phyloP scores from a whole-genome alignment of 2,888 invertebrate genomes.

The Asteroscopus sphinx region DNA sequence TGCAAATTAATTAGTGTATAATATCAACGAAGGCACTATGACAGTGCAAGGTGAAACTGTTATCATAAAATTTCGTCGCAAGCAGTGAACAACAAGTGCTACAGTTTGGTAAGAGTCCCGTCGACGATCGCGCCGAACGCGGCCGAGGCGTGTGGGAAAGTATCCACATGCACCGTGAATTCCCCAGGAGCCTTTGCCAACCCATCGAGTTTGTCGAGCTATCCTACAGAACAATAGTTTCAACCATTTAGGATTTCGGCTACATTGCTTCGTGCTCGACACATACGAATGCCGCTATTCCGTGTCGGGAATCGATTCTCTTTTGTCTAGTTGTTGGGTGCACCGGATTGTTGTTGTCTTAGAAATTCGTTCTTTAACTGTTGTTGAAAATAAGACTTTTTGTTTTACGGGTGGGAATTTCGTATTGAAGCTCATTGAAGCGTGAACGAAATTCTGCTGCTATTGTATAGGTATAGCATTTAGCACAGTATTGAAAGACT shows the following conservation, averaged over 20 bases:
- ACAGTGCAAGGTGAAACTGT: slow-evolving; percentile 22
- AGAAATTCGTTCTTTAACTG: slow-evolving; percentile 28
- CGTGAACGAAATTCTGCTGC: neutral
- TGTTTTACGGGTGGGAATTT: slow-evolving; percentile 18
- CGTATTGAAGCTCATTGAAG: slow-evolving; percentile 6
- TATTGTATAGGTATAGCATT: too few species aligned
- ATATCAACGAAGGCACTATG: slow-evolving; percentile 1
- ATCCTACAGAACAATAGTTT: slow-evolving; percentile 56
- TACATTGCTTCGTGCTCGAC: slow-evolving; percentile 49
- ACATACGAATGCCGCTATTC: slow-evolving; percentile 53
- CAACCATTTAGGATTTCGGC: slow-evolving; percentile 58
- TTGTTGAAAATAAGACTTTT: slow-evolving; percentile 4
- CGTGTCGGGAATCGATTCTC: slow-evolving; percentile 55
- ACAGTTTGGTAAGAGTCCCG: slow-evolving; percentile 57
- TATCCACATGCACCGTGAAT: slow-evolving; percentile 60
- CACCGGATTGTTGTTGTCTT: slow-evolving; percentile 27
- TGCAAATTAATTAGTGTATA: slow-evolving; percentile 11
- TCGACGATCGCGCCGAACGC: slow-evolving; percentile 17
- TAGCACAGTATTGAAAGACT: too few species aligned
- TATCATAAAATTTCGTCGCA: slow-evolving; percentile 39
- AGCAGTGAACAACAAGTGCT: slow-evolving; percentile 51
- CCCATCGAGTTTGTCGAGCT: slow-evolving; percentile 46
- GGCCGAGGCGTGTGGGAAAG: slow-evolving; percentile 62
- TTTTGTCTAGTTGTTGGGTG: slow-evolving; percentile 49
- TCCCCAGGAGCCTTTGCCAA: slow-evolving; percentile 45